Base-by-base conservation (phyloP, 2,797 vertebrate genomes). In the Emys orbicularis region DNA sequence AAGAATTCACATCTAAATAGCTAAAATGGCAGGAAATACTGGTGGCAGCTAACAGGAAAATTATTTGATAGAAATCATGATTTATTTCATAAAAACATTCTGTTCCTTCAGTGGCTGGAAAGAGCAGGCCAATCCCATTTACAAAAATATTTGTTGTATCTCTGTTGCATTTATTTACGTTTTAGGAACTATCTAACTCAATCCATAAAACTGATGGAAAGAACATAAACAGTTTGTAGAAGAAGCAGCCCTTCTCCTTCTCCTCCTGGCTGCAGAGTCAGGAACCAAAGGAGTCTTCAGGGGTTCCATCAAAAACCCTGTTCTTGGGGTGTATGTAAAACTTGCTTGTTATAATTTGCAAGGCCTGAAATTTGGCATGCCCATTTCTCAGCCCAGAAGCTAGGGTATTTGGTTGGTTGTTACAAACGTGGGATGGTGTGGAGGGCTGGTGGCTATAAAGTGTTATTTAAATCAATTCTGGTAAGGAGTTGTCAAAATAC, bases 121-220 rank as follows among this genome's bases (percentile, higher is more conserved):
- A 88, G 44, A 90, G 93, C 88, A 90, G 84, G 68, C 81, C 89
- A 93, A 97, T 95, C 87, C 96, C 86, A 94, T 34, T 90, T 88
- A 87, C 0, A 16, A 97, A 98, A 97, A 97, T 87, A 96, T 91
- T 97, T 96, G 91, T 88, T 95, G 96, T 96, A 84, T 91, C 91
- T 96, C 61, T 94, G 56, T 83, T 93, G 91, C 91, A 92, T 94
- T 96, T 97, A 93, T 97, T 97, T 95, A 95, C 83, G 80, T 53
- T 95, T 96, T 76, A 91, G 88, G 83, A 97, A 92, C 95, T 79
- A 95, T 96, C 96, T 96, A 95, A 94, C 93, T 94, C 91, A 92
- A 85, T 10, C 7, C 53, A 76, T 68, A 37, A 81, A 91, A 74
- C 76, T 84, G 79, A 65, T 86, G 85, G 85, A 94, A 93, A 93